Conservation (phyloP, 2,113 vertebrate genomes). For the Chamaea fasciata region DNA sequence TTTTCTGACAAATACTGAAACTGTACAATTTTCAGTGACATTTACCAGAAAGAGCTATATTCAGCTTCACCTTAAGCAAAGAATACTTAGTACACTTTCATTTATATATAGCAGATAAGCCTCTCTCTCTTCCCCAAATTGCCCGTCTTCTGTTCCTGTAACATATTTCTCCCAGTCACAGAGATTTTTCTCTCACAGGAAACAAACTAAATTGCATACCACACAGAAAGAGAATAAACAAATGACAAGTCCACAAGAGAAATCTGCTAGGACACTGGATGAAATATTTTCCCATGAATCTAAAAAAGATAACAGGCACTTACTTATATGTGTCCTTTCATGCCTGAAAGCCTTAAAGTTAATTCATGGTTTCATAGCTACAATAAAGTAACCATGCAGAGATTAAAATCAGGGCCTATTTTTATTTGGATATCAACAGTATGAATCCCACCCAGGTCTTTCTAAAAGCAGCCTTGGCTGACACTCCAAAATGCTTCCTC, state of each 20-base stretch:
- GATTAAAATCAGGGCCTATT: conserved; percentile 77
- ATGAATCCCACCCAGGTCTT: conserved; percentile 78
- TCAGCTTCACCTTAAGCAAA: background rate
- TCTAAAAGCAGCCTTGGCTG: conserved; percentile 76
- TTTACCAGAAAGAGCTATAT: background rate
- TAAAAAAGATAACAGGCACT: conserved; percentile 69
- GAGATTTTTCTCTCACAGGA: conserved; percentile 39
- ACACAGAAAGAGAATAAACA: conserved; percentile 73
- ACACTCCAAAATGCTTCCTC: conserved; percentile 73
- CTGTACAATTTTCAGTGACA: background rate
- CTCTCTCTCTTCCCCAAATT: background rate
- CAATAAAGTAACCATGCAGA: conserved; percentile 74
- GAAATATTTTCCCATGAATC: conserved; percentile 69
- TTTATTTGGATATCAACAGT: conserved; percentile 75
- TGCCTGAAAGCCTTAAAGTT: conserved; percentile 74
- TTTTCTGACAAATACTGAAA: background rate
- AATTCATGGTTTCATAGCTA: conserved; percentile 76
- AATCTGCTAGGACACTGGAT: conserved; percentile 63
- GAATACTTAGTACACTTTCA: background rate
- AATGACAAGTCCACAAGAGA: conserved; percentile 63
- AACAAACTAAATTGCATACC: conserved; percentile 70
- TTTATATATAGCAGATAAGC: background rate
- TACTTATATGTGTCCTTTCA: conserved; percentile 69
- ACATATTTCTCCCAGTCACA: background rate
- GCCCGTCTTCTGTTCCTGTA: background rate